Evolutionary conservation across 2,113 vertebrate species (phyloP), one percentile per base, ranked within the genome.

Genomic region (Scartelaos histophorus): DNA sequence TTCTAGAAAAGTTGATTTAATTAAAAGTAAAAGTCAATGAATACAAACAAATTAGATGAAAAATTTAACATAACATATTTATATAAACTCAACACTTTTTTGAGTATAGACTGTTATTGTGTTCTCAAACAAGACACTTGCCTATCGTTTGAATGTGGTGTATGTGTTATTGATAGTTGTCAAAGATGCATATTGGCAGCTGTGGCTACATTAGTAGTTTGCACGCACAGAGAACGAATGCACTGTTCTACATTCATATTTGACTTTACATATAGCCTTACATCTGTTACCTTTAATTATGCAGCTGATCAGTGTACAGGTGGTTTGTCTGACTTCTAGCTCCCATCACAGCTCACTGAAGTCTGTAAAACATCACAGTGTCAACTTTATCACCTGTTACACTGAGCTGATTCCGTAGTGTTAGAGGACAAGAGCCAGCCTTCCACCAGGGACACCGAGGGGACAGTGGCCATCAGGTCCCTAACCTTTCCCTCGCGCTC

Each of bases 341-440:
- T 38, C 49, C 66, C 60, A 81, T 51, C 29, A 0, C 61, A 69
- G 73, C 83, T 69, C 64, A 74, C 75, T 69, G 25, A 62, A 12
- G 75, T 61, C 78, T 82, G 87, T 45, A 24, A 69, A 79, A 70
- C 75, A 15, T 82, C 78, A 77, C 24, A 17, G 67, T 54, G 29
- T 82, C 76, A 81, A 7, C 78, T 75, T 75, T 86, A 87, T 88
- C 87, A 84, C 22, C 66, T 71, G 69, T 57, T 82, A 75, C 67
- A 75, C 64, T 67, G 69, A 80, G 51, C 25, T 51, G 79, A 67
- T 89, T 75, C 62, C 65, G 66, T 22, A 47, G 79, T 78, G 87
- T 72, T 60, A 35, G 61, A n/a, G 85, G 87, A 90, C 82, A 70
- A 78, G 82, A 86, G 76, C 81, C 87, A 88, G 87, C 73, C 74